phyloP scores from a whole-genome alignment of 2,113 vertebrate genomes.

The Clarias magur region DNA sequence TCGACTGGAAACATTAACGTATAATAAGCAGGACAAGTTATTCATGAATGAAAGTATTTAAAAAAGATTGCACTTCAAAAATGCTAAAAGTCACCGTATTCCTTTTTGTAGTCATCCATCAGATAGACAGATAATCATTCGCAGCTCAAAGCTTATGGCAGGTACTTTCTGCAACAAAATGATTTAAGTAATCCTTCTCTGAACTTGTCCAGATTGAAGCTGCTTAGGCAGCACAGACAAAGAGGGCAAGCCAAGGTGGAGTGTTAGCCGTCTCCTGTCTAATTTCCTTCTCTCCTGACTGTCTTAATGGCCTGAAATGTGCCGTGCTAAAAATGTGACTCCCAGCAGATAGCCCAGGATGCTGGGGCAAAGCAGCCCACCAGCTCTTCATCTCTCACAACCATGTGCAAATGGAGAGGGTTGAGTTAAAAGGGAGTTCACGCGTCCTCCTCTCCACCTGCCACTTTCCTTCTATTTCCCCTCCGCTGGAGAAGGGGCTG shows the following conservation, averaged over 20 bases:
- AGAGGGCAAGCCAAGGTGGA: neutral
- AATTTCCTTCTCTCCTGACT: constrained; percentile 48
- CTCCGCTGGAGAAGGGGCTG: constrained; percentile 36
- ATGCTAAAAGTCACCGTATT: neutral
- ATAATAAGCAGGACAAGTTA: constrained; percentile 4
- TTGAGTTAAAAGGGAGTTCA: constrained; percentile 37
- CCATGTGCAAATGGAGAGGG: constrained; percentile 51
- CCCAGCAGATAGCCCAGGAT: constrained; percentile 35
- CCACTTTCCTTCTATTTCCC: constrained; percentile 9
- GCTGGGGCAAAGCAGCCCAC: constrained; percentile 30
- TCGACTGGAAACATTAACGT: neutral
- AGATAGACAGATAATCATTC: constrained; percentile 31
- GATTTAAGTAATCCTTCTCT: constrained; percentile 19
- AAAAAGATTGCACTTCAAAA: neutral
- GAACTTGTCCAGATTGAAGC: constrained; percentile 19
- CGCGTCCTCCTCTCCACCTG: constrained; percentile 4
- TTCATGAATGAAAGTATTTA: neutral
- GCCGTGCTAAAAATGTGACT: constrained; percentile 49
- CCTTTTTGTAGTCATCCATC: constrained; percentile 15
- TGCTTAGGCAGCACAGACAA: constrained; percentile 17
- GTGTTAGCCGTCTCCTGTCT: constrained; percentile 42
- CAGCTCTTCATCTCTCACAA: constrained; percentile 38
- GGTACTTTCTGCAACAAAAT: constrained; percentile 20
- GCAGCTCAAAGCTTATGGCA: constrained; percentile 4
- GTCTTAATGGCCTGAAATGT: constrained; percentile 52